Percentiles rank a stretch among this genome's conserved stretches.
These are phyloP conservation scores for Oeneis ivallda DNA, from an alignment of 2,888 invertebrate genomes.

Conservation along the genomic window DNA sequence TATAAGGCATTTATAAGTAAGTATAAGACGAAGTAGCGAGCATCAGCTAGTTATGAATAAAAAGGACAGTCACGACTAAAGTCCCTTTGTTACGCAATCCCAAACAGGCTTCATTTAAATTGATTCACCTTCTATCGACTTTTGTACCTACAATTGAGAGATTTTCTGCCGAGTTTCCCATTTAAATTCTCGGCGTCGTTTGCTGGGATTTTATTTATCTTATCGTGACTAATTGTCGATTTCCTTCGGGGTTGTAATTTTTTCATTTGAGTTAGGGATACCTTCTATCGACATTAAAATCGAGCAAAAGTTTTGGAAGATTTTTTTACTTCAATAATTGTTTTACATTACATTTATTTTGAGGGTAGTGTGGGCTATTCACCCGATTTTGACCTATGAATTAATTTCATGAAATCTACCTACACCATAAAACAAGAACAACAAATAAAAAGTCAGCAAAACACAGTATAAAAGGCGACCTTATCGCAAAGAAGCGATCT, in stretches of 20 bases:
- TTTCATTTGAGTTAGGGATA: neutral
- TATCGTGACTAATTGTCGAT: conserved; percentile 40
- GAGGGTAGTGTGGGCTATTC: too few species aligned
- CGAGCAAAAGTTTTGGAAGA: neutral
- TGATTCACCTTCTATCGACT: conserved; percentile 28
- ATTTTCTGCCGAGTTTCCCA: conserved; percentile 27
- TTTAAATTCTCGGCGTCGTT: conserved; percentile 34
- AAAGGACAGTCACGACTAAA: conserved; percentile 1
- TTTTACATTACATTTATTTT: too few species aligned
- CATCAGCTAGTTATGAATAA: neutral
- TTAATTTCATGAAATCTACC: too few species aligned
- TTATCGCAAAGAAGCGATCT: too few species aligned
- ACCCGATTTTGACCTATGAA: too few species aligned
- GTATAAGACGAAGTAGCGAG: too few species aligned
- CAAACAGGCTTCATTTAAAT: conserved; percentile 27
- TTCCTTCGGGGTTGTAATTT: conserved; percentile 10
- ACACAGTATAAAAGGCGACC: too few species aligned
- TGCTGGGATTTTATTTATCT: conserved; percentile 35
- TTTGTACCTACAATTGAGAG: conserved; percentile 24
- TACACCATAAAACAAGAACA: too few species aligned
- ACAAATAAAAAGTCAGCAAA: too few species aligned
- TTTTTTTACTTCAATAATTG: neutral
- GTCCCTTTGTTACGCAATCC: conserved; percentile 14
- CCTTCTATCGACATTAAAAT: neutral
- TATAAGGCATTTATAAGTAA: too few species aligned